Evolutionary conservation across 2,113 vertebrate genomes (phyloP).

Genomic region (Chlamydotis undulata): DNA sequence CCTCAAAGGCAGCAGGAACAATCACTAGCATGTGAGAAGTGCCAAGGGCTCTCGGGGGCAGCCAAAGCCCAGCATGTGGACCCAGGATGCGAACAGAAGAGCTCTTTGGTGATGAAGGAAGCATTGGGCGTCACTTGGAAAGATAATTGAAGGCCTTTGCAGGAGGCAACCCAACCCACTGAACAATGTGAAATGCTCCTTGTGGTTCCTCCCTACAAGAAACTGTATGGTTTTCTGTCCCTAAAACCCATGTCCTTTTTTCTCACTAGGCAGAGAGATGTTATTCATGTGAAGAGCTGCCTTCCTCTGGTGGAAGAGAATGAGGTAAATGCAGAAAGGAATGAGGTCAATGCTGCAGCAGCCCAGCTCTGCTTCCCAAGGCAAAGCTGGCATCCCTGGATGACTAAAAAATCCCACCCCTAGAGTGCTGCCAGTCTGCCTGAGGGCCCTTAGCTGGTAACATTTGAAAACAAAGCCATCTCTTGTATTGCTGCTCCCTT

Average conservation of each 20-base stretch:
- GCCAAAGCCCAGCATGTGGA: conserved; percentile 35
- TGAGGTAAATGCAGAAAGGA: neutral
- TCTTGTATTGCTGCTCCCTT: conserved; percentile 19
- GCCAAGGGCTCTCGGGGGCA: neutral
- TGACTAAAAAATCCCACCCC: neutral
- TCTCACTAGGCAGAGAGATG: neutral
- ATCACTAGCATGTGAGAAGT: conserved; percentile 15
- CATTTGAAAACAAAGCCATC: conserved; percentile 44
- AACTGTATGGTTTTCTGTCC: neutral
- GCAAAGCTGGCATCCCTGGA: neutral
- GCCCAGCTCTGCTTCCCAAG: neutral
- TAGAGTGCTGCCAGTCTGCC: neutral
- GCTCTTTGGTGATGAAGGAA: conserved; percentile 33
- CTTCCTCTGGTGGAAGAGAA: neutral
- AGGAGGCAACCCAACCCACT: conserved; percentile 8
- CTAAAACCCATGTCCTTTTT: neutral
- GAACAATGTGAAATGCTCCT: neutral
- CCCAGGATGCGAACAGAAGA: neutral
- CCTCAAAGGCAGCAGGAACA: conserved; percentile 36
- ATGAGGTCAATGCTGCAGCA: neutral
- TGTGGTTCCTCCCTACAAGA: neutral
- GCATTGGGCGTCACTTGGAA: neutral
- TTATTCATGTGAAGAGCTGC: neutral
- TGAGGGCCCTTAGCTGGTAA: conserved; percentile 15
- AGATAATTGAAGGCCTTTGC: neutral